Evolutionary conservation across 2,797 vertebrate genomes (phyloP).

Genomic region (Margarornis squamiger): DNA sequence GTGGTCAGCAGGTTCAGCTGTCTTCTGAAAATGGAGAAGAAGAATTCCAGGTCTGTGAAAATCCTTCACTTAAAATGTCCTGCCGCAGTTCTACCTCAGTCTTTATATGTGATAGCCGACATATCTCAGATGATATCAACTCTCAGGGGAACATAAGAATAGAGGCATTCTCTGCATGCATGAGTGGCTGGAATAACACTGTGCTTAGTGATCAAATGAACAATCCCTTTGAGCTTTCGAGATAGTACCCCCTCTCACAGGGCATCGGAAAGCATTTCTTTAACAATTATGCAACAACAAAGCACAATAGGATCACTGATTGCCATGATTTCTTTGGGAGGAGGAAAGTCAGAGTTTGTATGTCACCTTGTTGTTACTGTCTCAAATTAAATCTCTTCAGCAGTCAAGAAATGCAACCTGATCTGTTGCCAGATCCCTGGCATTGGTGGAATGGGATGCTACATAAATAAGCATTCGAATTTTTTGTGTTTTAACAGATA

Average conservation of each 20-base stretch:
- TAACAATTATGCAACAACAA: conserved; percentile 70
- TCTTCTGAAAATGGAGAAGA: fast-evolving
- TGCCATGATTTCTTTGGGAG: conserved; percentile 10
- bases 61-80: not conserved
- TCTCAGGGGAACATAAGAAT: conserved; percentile 65
- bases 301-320: conserved; percentile 53
- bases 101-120: conserved; percentile 9
- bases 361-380: conserved; percentile 17
- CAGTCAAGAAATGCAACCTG: not conserved
- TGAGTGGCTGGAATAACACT: conserved; percentile 66
- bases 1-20: not conserved
- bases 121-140: conserved; percentile 57
- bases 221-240: conserved; percentile 70
- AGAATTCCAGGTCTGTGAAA: not conserved
- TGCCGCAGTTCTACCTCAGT: not conserved
- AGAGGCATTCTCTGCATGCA: conserved; percentile 61
- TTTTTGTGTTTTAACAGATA: not conserved
- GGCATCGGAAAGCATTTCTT: conserved; percentile 64
- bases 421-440: not conserved
- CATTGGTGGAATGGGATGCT: not conserved
- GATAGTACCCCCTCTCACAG: conserved; percentile 71
- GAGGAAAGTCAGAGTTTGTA: conserved; percentile 16
- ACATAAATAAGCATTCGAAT: not conserved
- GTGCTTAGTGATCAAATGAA: conserved; percentile 69
- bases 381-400: not conserved